Evolutionary conservation across 1,140 invertebrate species (phyloP), one percentile per base, ranked within the genome.

Genomic region (Drosophila serrata): DNA sequence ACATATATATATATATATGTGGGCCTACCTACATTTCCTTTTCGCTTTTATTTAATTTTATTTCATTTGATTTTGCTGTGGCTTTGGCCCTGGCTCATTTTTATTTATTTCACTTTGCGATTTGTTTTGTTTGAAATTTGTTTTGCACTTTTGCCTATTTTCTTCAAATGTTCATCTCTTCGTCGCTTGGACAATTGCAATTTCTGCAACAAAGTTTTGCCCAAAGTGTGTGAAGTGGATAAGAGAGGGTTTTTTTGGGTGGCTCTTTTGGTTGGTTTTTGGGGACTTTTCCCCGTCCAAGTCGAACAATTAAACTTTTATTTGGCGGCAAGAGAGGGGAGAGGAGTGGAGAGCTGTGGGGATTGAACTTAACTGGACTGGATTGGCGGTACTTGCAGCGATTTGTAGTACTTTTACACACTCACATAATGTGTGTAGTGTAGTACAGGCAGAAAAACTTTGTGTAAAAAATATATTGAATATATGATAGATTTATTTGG

Each of bases 261-360:
- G 53, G 53, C 4, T 33, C 11, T 42, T 42, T 11, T 15, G 27
- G 11, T 59, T 12, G 12, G n/a, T 55, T 55, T 27, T 48, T 49
- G 31, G 55, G 57, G 53, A 68, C 58, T 78, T 49, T 42, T 40
- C 12, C 13, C 13, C 37, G 35, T 55, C 70, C 75, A 84, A 84
- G 81, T 61, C 76, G 67, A 75, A 79, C 80, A 82, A 82, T 82
- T 82, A 82, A 82, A 84, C 75, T 84, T 79, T 84, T 70, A 49
- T 55, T 53, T 35, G 17, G 29, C 17, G 7, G 17, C 53, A 19
- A 37, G 7, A n/a, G n/a, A n/a, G 27, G n/a, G 12, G 13, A 15
- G 12, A 13, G 3, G 17, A 2, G 40, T 4, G 24, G 19, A 7
- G n/a, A n/a, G 42, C 19, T 29, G 22, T 8, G 27, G 39, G 48